A percentile compares a stretch with the other conserved stretches of the same genome.
phyloP scores from a whole-genome alignment of 2,113 vertebrate genomes.

The Epinephelus lanceolatus region DNA sequence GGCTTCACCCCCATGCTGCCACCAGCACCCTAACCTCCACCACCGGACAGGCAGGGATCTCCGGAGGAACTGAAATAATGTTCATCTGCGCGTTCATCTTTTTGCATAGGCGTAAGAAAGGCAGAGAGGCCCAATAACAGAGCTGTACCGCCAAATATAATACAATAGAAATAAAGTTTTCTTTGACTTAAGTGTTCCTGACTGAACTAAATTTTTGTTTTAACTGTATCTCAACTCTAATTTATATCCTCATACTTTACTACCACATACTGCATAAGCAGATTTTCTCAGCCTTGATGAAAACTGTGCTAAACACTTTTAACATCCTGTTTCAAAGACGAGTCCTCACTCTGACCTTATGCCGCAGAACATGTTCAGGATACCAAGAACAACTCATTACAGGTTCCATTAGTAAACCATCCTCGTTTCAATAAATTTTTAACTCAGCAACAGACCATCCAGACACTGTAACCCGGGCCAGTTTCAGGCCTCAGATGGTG shows the following conservation, averaged over 20 bases:
- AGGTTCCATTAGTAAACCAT: constrained; percentile 43
- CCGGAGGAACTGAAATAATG: no score
- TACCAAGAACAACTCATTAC: constrained; percentile 44
- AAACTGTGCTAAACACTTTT: neutral
- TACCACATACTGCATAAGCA: neutral
- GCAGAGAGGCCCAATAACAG: no score
- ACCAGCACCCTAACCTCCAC: no score
- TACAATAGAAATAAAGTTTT: no score
- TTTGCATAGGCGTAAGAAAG: no score
- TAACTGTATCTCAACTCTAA: neutral
- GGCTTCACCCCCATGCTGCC: no score
- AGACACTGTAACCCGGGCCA: constrained; percentile 4
- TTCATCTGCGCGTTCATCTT: no score
- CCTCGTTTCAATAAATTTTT: constrained; percentile 22
- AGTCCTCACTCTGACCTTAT: constrained; percentile 29
- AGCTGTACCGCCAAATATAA: no score
- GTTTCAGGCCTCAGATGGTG: constrained; percentile 58
- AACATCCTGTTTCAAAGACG: neutral
- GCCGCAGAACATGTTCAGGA: constrained; percentile 20
- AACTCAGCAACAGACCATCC: constrained; percentile 10
- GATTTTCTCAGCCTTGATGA: neutral
- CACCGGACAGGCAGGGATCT: no score
- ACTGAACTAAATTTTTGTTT: neutral
- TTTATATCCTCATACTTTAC: neutral
- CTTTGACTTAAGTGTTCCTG: no score